phyloP scores from a whole-genome alignment of 92 coral and sea anemone species.

The Scolanthus callimorphus region DNA sequence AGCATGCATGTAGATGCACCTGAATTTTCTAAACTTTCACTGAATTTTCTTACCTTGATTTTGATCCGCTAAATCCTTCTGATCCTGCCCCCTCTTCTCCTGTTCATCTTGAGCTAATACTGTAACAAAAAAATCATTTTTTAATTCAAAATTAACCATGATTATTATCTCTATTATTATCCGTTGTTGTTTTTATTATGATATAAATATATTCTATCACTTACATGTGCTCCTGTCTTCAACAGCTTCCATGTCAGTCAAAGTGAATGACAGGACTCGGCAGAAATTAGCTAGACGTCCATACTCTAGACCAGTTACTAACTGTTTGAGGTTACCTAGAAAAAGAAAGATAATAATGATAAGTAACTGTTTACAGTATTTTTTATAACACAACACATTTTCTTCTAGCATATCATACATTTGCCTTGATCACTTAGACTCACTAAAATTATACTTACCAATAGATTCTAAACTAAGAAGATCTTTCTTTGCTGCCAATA shows the following conservation, averaged over 20 bases:
- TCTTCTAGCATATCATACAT: not conserved
- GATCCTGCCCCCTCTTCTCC: constrained; percentile 58
- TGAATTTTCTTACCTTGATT: constrained; percentile 74
- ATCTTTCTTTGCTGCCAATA: constrained; percentile 69
- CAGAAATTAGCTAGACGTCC: constrained; percentile 84
- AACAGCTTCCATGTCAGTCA: constrained; percentile 81
- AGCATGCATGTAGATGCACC: no score
- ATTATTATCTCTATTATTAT: not conserved
- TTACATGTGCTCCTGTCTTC: constrained; percentile 95
- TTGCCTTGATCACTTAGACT: not conserved
- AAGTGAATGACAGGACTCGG: constrained; percentile 80
- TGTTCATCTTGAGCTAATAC: constrained; percentile 88
- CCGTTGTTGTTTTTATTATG: not conserved
- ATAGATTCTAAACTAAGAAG: constrained; percentile 47
- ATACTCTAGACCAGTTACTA: constrained; percentile 59
- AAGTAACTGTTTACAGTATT: no score
- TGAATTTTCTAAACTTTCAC: no score
- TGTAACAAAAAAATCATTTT: not conserved
- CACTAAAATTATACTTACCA: constrained; percentile 25
- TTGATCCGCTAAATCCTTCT: constrained; percentile 79
- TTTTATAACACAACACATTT: not conserved
- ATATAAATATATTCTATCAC: constrained; percentile 13
- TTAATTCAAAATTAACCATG: no score
- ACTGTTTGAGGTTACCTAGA: constrained; percentile 57
- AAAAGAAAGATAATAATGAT: not conserved